Base-by-base conservation (phyloP, 92 coral and sea anemone genomes). In the Porites lobata region DNA sequence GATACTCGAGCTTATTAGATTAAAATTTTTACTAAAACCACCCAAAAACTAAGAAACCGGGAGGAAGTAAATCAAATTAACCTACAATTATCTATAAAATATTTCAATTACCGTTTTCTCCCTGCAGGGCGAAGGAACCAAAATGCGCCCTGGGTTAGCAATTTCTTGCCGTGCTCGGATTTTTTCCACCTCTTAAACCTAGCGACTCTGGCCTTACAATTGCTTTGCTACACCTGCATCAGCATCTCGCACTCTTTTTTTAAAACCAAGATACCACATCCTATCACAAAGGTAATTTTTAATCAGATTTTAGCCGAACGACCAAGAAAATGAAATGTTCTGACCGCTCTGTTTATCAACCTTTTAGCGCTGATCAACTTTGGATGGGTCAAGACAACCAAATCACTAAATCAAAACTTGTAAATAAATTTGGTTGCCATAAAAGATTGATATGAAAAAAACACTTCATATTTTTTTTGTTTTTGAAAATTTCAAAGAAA, bases 261-360 rank as follows among this genome's bases (percentile, higher is more conserved):
- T 68, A n/a, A 81, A 81, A 81, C 76, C 76, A 69, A 67, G 66
- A 81, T 81, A 38, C 29, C 4, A 67, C 76, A 7, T 32, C 85
- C 85, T 81, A 81, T 81, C 85, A 81, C 76, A 24, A 67, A 15
- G 67, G 76, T 81, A 52, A 68, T 13, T 56, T 81, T 81, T 81
- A 81, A 81, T 79, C 74, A 79, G 57, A 79, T 79, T 79, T 64
- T 13, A 19, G 61, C 85, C 85, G 67, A 67, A 9, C 75, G 50
- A 80, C 85, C 64, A 12, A 80, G 85, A 80, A 80, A 52, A 80
- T 80, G 85, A 80, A 80, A 81, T 67, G 32, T 68, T 53, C 52
- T 81, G 29, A 52, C 85, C 85, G 51, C 85, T 53, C 4, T 81
- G 32, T 81, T 81, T 29, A 81, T 54, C 76, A 69, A 65, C 67